Evolutionary conservation across 2,888 invertebrate genomes (phyloP).

Genomic region (Dorcus parallelipipedus): DNA sequence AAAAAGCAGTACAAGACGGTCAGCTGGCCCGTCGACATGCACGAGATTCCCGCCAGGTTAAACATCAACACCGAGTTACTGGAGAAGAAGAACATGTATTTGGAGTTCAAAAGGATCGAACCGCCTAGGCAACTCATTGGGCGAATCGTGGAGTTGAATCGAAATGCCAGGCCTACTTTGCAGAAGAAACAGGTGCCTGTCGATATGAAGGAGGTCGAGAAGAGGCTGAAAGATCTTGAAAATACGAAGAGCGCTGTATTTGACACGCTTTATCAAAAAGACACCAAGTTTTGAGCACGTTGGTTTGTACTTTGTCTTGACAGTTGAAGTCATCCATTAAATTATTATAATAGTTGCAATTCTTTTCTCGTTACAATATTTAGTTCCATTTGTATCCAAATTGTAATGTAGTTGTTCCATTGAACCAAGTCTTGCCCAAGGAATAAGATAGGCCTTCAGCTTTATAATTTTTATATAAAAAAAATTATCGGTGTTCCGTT

Average conservation of each 20-base stretch:
- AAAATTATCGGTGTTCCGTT: not conserved
- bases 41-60: slow-evolving; percentile 36
- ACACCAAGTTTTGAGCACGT: slow-evolving; percentile 7
- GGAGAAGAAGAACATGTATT: slow-evolving; percentile 40
- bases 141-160: slow-evolving; percentile 34
- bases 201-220: slow-evolving; percentile 2
- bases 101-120: slow-evolving; percentile 39
- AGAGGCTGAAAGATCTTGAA: not conserved
- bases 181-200: slow-evolving; percentile 6
- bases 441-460: not conserved
- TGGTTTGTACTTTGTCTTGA: not conserved
- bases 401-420: too few relatives aligned
- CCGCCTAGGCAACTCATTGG: slow-evolving; percentile 37
- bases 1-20: slow-evolving; percentile 27
- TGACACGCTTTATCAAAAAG: slow-evolving; percentile 19
- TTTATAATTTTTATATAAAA: too few relatives aligned
- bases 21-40: slow-evolving; percentile 32
- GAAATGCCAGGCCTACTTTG: slow-evolving; percentile 27
- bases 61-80: slow-evolving; percentile 36
- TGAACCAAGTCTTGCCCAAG: not conserved
- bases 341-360: too few relatives aligned
- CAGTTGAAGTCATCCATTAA: not conserved
- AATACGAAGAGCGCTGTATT: slow-evolving; percentile 7
- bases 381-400: not conserved
- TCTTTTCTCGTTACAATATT: not conserved